Conservation (phyloP, 2,888 invertebrate species). For the Erpobdella octoculata region DNA sequence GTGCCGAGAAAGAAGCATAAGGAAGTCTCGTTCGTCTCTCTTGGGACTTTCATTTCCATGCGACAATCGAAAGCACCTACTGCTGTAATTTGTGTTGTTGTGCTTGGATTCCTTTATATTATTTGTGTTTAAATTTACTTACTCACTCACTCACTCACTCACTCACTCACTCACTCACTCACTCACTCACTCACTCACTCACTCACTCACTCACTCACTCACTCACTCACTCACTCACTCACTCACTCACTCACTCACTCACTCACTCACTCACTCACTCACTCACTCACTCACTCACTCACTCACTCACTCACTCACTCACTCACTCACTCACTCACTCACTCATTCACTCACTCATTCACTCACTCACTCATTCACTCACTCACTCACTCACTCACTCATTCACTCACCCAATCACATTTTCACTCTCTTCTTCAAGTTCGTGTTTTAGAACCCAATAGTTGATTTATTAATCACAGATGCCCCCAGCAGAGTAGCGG, state of each 20-base stretch:
- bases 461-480: not conserved
- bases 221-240: conserved; percentile 30
- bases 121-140: no score
- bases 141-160: conserved; percentile 32
- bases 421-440: no score
- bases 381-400: no score
- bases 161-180: conserved; percentile 31
- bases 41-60: no score
- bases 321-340: conserved; percentile 15
- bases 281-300: conserved; percentile 23
- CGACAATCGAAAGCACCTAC: no score
- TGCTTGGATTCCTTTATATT: no score
- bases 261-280: conserved; percentile 25
- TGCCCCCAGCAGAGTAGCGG: not conserved
- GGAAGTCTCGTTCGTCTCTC: no score
- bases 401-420: no score
- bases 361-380: no score
- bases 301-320: conserved; percentile 25
- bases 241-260: conserved; percentile 10
- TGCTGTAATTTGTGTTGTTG: no score
- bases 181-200: conserved; percentile 31
- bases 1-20: no score
- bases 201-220: conserved; percentile 32
- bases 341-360: not conserved
- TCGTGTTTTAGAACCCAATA: no score